Conservation (phyloP, 1,140 invertebrate species). For the Sinonovacula constricta region DNA sequence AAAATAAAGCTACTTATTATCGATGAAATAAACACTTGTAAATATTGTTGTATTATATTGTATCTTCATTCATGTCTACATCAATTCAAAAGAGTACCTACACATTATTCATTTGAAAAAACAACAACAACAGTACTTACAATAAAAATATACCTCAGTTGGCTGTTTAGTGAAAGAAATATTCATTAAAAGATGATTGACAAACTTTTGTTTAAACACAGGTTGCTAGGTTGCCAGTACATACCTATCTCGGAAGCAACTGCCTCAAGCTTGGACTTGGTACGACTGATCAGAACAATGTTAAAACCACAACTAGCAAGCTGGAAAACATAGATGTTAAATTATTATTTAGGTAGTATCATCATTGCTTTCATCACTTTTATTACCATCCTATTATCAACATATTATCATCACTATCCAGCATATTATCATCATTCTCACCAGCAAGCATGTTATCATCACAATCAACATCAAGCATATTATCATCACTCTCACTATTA, state of each 20-base stretch:
- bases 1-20: no score
- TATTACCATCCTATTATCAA: background rate
- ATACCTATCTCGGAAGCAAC: constrained; percentile 90
- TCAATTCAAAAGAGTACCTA: no score
- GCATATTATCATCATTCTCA: background rate
- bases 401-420: background rate
- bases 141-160: no score
- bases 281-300: constrained; percentile 93
- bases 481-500: background rate
- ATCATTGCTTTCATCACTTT: constrained; percentile 47
- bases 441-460: background rate
- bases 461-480: background rate
- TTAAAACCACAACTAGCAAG: constrained; percentile 90
- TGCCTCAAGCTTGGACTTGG: constrained; percentile 87
- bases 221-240: no score
- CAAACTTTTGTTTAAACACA: no score
- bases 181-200: no score
- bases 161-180: no score
- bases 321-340: constrained; percentile 77
- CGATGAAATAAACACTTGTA: no score
- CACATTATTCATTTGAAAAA: no score
- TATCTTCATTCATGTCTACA: no score
- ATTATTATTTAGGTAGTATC: background rate
- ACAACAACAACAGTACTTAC: no score
- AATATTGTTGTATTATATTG: no score